Evolutionary conservation across 2,888 invertebrate genomes (phyloP).

Genomic region (Megastigmus dorsalis): DNA sequence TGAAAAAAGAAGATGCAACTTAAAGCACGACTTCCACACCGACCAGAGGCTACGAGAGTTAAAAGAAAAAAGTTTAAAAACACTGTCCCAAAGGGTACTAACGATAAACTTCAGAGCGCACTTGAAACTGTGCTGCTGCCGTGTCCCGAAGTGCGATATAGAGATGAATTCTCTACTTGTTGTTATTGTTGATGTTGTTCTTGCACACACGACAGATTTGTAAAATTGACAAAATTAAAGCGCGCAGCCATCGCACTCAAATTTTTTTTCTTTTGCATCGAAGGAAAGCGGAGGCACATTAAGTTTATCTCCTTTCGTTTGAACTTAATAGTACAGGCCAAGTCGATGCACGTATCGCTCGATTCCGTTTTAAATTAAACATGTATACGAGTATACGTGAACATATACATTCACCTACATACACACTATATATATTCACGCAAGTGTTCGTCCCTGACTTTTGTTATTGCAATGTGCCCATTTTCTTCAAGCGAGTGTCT

Average conservation of each 20-base stretch:
- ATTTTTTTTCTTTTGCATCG: conserved; percentile 7
- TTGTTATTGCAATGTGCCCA: neutral
- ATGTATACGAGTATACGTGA: neutral
- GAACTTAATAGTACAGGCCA: neutral
- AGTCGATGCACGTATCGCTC: neutral
- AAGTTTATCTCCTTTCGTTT: neutral
- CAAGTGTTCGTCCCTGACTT: conserved; percentile 24
- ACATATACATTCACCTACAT: neutral
- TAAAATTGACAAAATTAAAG: conserved; percentile 29
- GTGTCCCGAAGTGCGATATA: neutral
- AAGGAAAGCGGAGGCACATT: neutral
- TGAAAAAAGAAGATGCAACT: neutral
- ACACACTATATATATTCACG: neutral
- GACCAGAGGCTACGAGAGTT: neutral
- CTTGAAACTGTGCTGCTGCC: conserved; percentile 14
- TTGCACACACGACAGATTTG: conserved; percentile 45
- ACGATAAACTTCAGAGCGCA: conserved; percentile 22
- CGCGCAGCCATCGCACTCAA: neutral
- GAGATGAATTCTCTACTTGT: conserved; percentile 22
- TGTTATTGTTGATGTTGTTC: conserved; percentile 44
- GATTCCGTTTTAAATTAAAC: neutral
- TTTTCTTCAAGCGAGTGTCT: conserved; percentile 24
- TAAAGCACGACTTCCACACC: neutral
- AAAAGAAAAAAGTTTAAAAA: neutral
- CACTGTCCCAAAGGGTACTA: conserved; percentile 42